A percentile compares a stretch with the other conserved stretches of the same genome.
Conservation (phyloP, 1,140 invertebrate genomes). For the roundworm (Caenorhabditis elegans) region WBcel235 BX284603.4:7387501-7388000, state of each 20-base stretch:
- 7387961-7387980: neutral
- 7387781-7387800: too few species aligned
- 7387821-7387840: too few species aligned
- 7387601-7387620: neutral
- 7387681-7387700: conserved; percentile 25
- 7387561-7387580: neutral
- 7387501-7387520: neutral
- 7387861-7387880: too few species aligned
- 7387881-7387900: too few species aligned
- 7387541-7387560: conserved; percentile 4
- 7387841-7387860: too few species aligned
- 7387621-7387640: conserved; percentile 26
- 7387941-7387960: neutral
- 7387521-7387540: neutral
- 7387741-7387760: neutral
- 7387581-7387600: neutral
- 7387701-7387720: neutral
- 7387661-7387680: conserved; percentile 22
- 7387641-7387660: conserved; percentile 8
- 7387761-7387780: neutral
- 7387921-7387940: too few species aligned
- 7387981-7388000: neutral
- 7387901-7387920: too few species aligned
- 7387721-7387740: neutral
- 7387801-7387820: too few species aligned